A percentile compares a stretch with the other conserved stretches of the same genome.
phyloP scores from a whole-genome alignment of 2,797 vertebrate genomes.

The Anabacerthia variegaticeps region DNA sequence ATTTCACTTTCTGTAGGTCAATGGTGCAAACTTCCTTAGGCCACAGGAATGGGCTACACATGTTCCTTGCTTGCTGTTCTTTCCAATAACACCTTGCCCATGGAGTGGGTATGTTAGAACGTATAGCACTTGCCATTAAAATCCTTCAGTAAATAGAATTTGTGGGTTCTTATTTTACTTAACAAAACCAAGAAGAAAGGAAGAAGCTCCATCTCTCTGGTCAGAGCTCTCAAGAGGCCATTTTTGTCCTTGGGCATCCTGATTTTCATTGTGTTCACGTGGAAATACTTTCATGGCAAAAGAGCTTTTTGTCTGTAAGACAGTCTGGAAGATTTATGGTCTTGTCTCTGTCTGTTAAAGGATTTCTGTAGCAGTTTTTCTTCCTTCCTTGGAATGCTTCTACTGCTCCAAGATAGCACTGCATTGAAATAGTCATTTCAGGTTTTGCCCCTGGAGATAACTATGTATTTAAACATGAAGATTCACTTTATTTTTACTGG shows the following conservation, averaged over 20 bases:
- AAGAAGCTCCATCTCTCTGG: background rate
- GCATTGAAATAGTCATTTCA: background rate
- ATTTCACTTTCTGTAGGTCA: rapidly evolving
- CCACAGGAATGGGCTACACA: rapidly evolving
- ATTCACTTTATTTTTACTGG: background rate
- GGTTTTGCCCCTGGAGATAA: background rate
- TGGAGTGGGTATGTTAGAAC: background rate
- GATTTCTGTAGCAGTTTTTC: background rate
- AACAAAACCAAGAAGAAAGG: background rate
- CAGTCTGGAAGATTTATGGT: background rate
- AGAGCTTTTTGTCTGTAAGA: background rate
- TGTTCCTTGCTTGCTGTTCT: background rate
- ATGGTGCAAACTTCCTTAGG: background rate
- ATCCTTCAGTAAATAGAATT: background rate
- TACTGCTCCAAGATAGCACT: background rate
- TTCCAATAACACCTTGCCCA: background rate
- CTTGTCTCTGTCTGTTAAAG: background rate
- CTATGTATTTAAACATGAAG: background rate
- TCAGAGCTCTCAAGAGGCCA: background rate
- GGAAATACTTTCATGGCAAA: background rate
- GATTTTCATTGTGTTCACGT: background rate
- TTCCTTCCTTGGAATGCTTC: background rate
- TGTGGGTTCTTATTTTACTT: background rate
- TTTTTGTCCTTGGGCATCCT: background rate
- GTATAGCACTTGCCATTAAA: background rate